Conservation (phyloP, 2,797 vertebrate genomes). For the Rhabdophis nuchalis region DNA sequence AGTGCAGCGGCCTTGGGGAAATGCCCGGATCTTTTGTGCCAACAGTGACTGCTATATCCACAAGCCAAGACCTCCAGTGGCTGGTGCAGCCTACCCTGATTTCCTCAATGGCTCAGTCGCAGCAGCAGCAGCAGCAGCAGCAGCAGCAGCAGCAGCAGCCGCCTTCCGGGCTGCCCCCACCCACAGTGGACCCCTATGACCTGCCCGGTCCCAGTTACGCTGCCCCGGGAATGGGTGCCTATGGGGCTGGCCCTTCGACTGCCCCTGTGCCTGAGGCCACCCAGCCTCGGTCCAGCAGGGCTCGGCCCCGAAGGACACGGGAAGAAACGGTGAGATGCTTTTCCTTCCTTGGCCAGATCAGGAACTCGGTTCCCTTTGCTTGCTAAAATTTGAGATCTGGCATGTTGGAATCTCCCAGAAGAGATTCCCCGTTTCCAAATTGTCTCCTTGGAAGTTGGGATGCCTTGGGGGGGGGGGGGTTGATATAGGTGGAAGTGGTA, state of each 20-base stretch:
- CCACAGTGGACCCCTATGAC: conserved; percentile 86
- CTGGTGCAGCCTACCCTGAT: conserved; percentile 93
- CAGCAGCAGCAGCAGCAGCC: conserved; percentile 59
- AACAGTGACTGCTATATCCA: conserved; percentile 96
- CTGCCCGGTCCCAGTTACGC: conserved; percentile 89
- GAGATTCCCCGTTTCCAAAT: neutral
- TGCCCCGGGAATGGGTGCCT: conserved; percentile 66
- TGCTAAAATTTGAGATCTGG: neutral
- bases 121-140: conserved; percentile 79
- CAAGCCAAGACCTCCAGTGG: conserved; percentile 98
- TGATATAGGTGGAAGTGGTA: neutral
- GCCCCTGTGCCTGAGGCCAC: conserved; percentile 52
- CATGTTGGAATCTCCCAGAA: neutral
- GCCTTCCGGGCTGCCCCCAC: conserved; percentile 41
- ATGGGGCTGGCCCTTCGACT: conserved; percentile 70
- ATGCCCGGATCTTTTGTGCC: conserved; percentile 96
- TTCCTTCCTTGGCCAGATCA: conserved; percentile 15
- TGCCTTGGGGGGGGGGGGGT: rapidly evolving
- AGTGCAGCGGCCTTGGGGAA: conserved; percentile 87
- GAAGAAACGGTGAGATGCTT: conserved; percentile 87
- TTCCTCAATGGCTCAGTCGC: conserved; percentile 91
- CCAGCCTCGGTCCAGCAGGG: conserved; percentile 71
- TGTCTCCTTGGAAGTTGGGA: neutral
- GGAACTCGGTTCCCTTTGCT: neutral
- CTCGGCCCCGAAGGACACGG: conserved; percentile 80